phyloP scores from a whole-genome alignment of 1,140 invertebrate genomes.

The Saxidomus purpurata region DNA sequence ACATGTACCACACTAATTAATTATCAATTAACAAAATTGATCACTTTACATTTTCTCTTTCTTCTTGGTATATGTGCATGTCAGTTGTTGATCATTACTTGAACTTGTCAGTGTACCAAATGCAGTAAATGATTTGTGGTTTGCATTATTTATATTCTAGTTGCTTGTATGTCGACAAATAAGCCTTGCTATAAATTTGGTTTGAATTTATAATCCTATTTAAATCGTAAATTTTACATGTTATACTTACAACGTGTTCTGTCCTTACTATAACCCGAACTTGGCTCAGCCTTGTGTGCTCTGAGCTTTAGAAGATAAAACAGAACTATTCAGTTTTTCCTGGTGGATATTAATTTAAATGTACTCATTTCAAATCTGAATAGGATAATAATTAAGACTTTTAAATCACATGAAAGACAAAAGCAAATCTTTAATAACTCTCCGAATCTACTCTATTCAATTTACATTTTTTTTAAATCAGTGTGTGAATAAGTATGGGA shows the following conservation, averaged over 20 bases:
- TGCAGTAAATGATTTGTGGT: conserved; percentile 4
- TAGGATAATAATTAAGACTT: no score
- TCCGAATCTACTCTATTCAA: no score
- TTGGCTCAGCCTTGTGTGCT: not conserved
- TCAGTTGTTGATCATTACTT: not conserved
- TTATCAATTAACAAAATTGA: not conserved
- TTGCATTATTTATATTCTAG: not conserved
- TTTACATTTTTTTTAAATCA: no score
- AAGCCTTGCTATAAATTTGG: conserved; percentile 17
- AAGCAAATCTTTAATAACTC: no score
- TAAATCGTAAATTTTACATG: conserved; percentile 41
- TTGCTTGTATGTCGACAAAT: not conserved
- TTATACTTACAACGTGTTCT: not conserved
- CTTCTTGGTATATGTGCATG: not conserved
- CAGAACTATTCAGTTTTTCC: no score
- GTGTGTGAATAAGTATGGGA: conserved; percentile 19
- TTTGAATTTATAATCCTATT: conserved; percentile 7
- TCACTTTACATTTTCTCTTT: not conserved
- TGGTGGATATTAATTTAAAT: no score
- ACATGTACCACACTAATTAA: not conserved
- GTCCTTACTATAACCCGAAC: not conserved
- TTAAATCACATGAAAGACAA: no score
- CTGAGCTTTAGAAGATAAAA: not conserved
- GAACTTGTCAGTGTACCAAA: not conserved
- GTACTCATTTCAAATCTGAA: no score